phyloP scores from a whole-genome alignment of 2,888 invertebrate genomes.

The Crematogaster levior region DNA sequence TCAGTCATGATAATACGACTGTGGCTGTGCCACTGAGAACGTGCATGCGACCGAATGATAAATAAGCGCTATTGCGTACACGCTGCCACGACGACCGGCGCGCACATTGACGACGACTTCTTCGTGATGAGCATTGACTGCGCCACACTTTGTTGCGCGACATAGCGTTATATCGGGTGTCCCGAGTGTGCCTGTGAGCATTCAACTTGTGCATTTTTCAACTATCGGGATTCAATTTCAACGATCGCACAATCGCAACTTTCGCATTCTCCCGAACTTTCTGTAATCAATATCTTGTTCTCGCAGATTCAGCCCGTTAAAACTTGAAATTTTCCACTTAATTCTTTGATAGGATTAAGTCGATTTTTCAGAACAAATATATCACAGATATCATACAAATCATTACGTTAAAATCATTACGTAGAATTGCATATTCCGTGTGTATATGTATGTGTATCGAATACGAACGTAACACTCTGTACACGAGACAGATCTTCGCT shows the following conservation, averaged over 20 bases:
- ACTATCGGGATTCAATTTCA: neutral
- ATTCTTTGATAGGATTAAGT: neutral
- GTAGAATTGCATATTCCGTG: no score
- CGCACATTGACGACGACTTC: constrained; percentile 37
- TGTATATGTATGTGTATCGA: no score
- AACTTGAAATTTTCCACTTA: neutral
- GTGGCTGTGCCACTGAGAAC: constrained; percentile 36
- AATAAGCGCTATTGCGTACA: constrained; percentile 49
- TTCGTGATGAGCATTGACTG: constrained; percentile 34
- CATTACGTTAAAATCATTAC: no score
- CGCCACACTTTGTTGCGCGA: constrained; percentile 19
- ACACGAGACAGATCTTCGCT: neutral
- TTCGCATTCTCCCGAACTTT: neutral
- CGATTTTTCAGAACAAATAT: neutral
- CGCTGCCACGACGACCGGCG: constrained; percentile 11
- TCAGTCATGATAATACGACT: constrained; percentile 34
- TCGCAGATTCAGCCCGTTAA: neutral
- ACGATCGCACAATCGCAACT: no score
- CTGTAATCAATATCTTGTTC: neutral
- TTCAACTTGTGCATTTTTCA: no score
- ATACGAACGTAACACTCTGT: no score
- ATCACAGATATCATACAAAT: no score
- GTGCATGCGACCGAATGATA: constrained; percentile 32
- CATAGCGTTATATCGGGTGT: constrained; percentile 19
- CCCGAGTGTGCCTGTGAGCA: no score